A percentile compares a stretch with the other conserved stretches of the same genome.
Evolutionary conservation across 2,113 vertebrate species (phyloP).

Genomic region (Archilochus colubris): DNA sequence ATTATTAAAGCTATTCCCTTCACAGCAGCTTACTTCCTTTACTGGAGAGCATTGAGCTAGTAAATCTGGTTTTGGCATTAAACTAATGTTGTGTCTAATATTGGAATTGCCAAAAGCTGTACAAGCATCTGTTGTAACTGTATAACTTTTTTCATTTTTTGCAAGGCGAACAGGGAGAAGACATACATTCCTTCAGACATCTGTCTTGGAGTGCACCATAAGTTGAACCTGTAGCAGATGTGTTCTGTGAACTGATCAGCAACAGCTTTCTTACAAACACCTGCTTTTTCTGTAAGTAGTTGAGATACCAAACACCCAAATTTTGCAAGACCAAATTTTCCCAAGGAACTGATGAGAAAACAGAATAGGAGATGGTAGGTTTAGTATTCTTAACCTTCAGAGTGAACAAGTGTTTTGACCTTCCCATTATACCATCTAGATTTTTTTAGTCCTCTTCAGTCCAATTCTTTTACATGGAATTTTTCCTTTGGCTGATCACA

Average conservation of each 20-base stretch:
- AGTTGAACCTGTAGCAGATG: neutral
- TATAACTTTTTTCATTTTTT: neutral
- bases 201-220: neutral
- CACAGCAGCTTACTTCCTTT: slow-evolving; percentile 19
- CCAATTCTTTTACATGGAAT: neutral
- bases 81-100: neutral
- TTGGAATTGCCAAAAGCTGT: neutral
- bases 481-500: neutral
- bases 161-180: neutral
- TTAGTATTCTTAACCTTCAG: neutral
- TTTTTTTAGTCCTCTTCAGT: neutral
- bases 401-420: neutral
- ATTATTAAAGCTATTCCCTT: slow-evolving; percentile 34
- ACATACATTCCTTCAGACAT: neutral
- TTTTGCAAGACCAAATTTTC: neutral
- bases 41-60: neutral
- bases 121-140: slow-evolving; percentile 1
- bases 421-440: neutral
- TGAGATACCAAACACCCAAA: neutral
- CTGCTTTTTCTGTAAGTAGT: neutral
- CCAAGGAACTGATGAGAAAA: neutral
- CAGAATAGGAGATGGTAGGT: neutral
- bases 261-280: neutral
- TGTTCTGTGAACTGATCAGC: neutral
- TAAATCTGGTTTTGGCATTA: slow-evolving; percentile 14